Base-by-base conservation (phyloP, 2,888 invertebrate species). In the Thymelicus sylvestris region DNA sequence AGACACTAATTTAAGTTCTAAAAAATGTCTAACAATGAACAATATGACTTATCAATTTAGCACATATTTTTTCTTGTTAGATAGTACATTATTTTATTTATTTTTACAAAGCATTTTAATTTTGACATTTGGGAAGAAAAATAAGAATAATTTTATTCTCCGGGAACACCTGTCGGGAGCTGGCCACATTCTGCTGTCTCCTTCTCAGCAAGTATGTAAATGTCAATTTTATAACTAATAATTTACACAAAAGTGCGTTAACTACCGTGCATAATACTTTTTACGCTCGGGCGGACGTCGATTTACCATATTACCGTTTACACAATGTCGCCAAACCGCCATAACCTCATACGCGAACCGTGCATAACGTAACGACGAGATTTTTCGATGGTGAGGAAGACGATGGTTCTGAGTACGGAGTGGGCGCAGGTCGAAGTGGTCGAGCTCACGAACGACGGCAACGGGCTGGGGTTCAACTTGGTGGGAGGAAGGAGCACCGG, bases 391-490 rank as follows among this genome's bases (percentile, higher is more conserved):
- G 93, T 94, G 86, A 90, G 86, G 84, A 85, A 84, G 80, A 92
- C 90, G 86, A 96, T 96, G 96, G 96, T 96, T 96, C 95, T 99
- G 94, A 99, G 98, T 94, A 99, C 99, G 90, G 99, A 99, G 95
- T 99, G 99, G 99, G 98, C 98, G 82, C 99, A 99, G 95, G 98
- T 99, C 90, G 99, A 99, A 96, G 98, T 99, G 84, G 98, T 99
- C 91, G 99, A 99, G 93, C 95, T 99, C 83, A 95, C 97, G 80
- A 99, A 99, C 92, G 99, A 99, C 95, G 99, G 99, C 80, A 97
- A 98, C 83, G 99, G 99, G 68, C 96, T 99, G 81, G 99, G 99
- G 76, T 99, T 99, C 93, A 99, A 99, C 80, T 97, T 99, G 85
- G 99, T 99, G 81, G 99, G 99, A 78, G 98, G 98, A 55, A 96